These are phyloP conservation scores for Stictonetta naevosa DNA, from an alignment of 2,113 vertebrate genomes.

Conservation along the genomic window DNA sequence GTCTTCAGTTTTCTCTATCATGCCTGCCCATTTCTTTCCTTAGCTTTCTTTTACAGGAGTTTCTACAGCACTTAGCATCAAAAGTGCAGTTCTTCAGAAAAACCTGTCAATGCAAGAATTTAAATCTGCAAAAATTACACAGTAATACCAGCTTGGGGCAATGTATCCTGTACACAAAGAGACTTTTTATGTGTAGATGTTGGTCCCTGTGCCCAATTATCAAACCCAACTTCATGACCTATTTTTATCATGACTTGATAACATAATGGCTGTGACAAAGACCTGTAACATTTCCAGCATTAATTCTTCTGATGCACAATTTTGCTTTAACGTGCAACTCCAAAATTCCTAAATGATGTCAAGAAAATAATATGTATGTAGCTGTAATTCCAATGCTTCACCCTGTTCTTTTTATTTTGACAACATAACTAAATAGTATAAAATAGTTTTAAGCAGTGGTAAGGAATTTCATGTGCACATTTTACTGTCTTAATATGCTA, in stretches of 20 bases:
- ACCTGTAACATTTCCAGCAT: constrained; percentile 16
- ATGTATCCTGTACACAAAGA: constrained; percentile 3
- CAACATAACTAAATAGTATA: neutral
- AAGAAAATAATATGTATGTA: neutral
- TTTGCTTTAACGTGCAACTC: constrained; percentile 12
- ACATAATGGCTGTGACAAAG: neutral
- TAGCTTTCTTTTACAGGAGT: neutral
- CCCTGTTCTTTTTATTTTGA: neutral
- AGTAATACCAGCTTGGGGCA: constrained; percentile 38
- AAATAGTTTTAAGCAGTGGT: neutral
- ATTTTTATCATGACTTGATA: constrained; percentile 25
- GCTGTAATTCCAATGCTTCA: neutral
- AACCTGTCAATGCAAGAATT: constrained; percentile 48
- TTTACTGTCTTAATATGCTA: neutral
- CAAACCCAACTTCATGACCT: constrained; percentile 23
- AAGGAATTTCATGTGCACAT: neutral
- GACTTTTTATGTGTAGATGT: constrained; percentile 13
- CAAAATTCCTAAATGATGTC: neutral
- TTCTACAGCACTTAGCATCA: constrained; percentile 50
- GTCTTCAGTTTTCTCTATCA: constrained; percentile 18
- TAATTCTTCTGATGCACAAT: constrained; percentile 27
- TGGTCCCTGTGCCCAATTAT: constrained; percentile 38
- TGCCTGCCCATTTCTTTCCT: neutral
- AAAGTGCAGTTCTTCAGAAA: constrained; percentile 44
- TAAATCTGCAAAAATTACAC: constrained; percentile 50